Evolutionary conservation across 2,888 invertebrate genomes (phyloP).

Genomic region (Leptinotarsa haldemani): DNA sequence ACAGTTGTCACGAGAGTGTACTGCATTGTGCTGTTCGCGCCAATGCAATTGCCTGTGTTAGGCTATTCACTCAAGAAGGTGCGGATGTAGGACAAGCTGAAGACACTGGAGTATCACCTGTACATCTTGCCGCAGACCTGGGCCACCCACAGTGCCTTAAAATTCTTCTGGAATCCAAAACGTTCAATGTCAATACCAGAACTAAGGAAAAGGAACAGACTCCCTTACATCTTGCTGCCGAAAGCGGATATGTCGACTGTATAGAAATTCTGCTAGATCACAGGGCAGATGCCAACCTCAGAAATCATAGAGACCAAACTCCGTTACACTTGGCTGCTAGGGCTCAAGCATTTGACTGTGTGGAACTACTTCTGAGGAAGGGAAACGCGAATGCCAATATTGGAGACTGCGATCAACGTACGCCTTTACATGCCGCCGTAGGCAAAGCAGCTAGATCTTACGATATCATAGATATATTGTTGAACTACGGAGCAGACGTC

Average conservation of each 20-base stretch:
- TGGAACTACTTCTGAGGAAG: slow-evolving; percentile 79
- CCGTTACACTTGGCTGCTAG: slow-evolving; percentile 87
- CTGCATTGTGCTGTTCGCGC: slow-evolving; percentile 88
- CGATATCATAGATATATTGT: slow-evolving; percentile 82
- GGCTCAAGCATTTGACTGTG: slow-evolving; percentile 83
- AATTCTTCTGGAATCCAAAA: slow-evolving; percentile 79
- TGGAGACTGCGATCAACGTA: slow-evolving; percentile 83
- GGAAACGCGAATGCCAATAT: slow-evolving; percentile 83
- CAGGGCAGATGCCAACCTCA: slow-evolving; percentile 80
- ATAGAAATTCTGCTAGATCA: slow-evolving; percentile 79
- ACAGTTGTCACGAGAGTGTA: slow-evolving; percentile 78
- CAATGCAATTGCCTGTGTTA: slow-evolving; percentile 84
- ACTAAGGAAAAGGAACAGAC: slow-evolving; percentile 82
- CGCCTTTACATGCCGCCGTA: slow-evolving; percentile 85
- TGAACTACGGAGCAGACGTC: slow-evolving; percentile 84
- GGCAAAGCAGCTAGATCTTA: slow-evolving; percentile 85
- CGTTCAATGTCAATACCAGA: slow-evolving; percentile 77
- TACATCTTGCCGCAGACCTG: slow-evolving; percentile 84
- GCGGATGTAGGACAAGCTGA: slow-evolving; percentile 82
- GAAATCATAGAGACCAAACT: slow-evolving; percentile 84
- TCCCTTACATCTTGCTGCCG: slow-evolving; percentile 87
- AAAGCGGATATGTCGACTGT: slow-evolving; percentile 86
- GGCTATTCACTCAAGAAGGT: slow-evolving; percentile 79
- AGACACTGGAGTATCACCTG: slow-evolving; percentile 80
- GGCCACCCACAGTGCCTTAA: slow-evolving; percentile 81